Evolutionary conservation across 1,140 invertebrate species (phyloP).

Genomic region (Leptestheria dahalacensis): DNA sequence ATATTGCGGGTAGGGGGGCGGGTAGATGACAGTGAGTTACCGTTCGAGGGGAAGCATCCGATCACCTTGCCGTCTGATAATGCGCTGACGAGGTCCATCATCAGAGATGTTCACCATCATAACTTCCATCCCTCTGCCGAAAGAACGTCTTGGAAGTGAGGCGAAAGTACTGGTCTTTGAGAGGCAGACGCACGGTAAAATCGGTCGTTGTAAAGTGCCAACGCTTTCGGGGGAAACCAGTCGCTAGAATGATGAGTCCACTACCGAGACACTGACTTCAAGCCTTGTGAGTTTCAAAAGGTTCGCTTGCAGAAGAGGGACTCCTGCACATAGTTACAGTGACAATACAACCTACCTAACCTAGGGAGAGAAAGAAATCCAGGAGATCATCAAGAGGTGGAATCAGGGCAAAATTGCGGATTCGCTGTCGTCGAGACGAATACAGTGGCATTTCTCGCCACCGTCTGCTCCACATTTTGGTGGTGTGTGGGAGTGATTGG

Average conservation of each 20-base stretch:
- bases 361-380: slow-evolving; percentile 20
- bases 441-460: slow-evolving; percentile 21
- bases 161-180: slow-evolving; percentile 12
- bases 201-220: slow-evolving; percentile 1
- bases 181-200: slow-evolving; percentile 5
- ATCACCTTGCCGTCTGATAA: background rate
- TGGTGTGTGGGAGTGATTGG: slow-evolving; percentile 22
- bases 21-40: background rate
- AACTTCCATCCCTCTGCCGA: background rate
- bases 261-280: background rate
- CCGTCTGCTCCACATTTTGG: slow-evolving; percentile 19
- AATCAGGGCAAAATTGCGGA: background rate
- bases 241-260: background rate
- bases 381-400: background rate
- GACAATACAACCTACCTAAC: slow-evolving; percentile 26
- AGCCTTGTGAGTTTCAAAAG: slow-evolving; percentile 18
- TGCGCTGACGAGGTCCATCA: background rate
- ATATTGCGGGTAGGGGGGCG: slow-evolving; percentile 4
- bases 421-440: slow-evolving; percentile 11
- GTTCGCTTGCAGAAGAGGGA: slow-evolving; percentile 21
- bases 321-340: slow-evolving; percentile 17
- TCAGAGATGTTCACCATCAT: background rate
- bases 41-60: slow-evolving; percentile 4
- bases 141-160: slow-evolving; percentile 6
- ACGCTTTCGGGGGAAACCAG: background rate